Conservation (phyloP, 2,113 vertebrate species). For the Saimiri boliviensis region DNA sequence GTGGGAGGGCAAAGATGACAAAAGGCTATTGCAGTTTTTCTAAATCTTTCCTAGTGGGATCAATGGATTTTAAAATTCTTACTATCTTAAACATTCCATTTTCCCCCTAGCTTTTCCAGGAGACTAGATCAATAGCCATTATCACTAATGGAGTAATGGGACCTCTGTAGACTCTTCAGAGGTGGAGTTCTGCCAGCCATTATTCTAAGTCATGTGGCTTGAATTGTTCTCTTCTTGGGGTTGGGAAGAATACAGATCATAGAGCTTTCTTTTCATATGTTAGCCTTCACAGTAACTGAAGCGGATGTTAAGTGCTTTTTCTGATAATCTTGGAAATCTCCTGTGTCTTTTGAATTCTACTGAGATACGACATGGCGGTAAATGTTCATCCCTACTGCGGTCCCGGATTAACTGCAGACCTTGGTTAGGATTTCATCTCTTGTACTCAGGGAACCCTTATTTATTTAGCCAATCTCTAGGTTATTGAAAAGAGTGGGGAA, state of each 20-base stretch:
- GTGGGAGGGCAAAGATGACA: neutral
- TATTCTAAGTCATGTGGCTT: neutral
- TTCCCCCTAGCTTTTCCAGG: neutral
- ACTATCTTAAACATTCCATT: neutral
- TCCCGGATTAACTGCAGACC: neutral
- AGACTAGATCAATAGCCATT: conserved; percentile 80
- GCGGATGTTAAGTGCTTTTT: conserved; percentile 6
- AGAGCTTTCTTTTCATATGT: conserved; percentile 2
- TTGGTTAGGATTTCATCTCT: neutral
- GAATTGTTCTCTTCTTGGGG: conserved; percentile 39
- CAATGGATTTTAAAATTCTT: neutral
- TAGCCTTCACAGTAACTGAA: neutral
- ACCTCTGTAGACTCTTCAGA: conserved; percentile 47
- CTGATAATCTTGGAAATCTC: neutral
- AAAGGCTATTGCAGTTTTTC: neutral
- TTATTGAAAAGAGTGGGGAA: conserved; percentile 26
- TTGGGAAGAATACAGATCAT: neutral
- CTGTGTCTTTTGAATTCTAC: neutral
- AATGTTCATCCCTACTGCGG: neutral
- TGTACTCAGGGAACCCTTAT: neutral
- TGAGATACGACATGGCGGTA: neutral
- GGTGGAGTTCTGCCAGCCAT: conserved; percentile 69
- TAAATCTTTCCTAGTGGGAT: neutral
- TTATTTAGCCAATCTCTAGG: neutral
- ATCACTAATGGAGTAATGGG: conserved; percentile 59